Evolutionary conservation across 2,888 invertebrate species (phyloP), one percentile per base, ranked within the genome.

Genomic region (Conistra vaccinii): DNA sequence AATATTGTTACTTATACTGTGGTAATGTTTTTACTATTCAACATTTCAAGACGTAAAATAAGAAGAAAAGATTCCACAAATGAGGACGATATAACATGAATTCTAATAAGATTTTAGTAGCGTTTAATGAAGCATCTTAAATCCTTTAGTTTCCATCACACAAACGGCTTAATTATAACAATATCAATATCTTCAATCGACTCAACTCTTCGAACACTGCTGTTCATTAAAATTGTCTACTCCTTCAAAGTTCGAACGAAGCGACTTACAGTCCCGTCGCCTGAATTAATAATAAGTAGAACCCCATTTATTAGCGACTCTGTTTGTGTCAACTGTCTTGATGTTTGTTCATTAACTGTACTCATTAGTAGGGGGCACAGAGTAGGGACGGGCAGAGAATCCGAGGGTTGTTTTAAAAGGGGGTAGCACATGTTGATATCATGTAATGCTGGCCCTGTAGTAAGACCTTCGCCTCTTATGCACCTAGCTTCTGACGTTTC

Each of bases 271-370:
- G 65, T 71, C 42, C 72, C 26, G 65, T 73, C 42, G 65, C 62
- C 69, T 82, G 74, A 80, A 85, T 85, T 82, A 81, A 85, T 87
- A 84, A 86, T 48, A 7, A 7, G 42, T 82, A 80, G 76, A 78
- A 65, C 20, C 65, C 63, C 68, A 83, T 85, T 85, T 87, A 87
- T 89, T 87, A 89, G 86, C 62, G 84, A 88, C 85, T 82, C 87
- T 74, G 83, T 89, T 87, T 86, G 87, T 81, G 76, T 73, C 78
- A 79, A 76, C 81, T 84, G 86, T 79, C 85, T 78, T 82, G 76
- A 68, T 90, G 90, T 90, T 90, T 88, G 90, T 88, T 91, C 89
- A 90, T 91, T 90, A 90, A 84, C 88, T 85, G 87, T 87, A 84
- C 90, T 92, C 90, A 92, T 92, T 92, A 91, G 90, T 69, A 70